Evolutionary conservation across 2,797 vertebrate genomes (phyloP), one percentile per base, ranked within the genome.

Genomic region (Microhierax caerulescens): DNA sequence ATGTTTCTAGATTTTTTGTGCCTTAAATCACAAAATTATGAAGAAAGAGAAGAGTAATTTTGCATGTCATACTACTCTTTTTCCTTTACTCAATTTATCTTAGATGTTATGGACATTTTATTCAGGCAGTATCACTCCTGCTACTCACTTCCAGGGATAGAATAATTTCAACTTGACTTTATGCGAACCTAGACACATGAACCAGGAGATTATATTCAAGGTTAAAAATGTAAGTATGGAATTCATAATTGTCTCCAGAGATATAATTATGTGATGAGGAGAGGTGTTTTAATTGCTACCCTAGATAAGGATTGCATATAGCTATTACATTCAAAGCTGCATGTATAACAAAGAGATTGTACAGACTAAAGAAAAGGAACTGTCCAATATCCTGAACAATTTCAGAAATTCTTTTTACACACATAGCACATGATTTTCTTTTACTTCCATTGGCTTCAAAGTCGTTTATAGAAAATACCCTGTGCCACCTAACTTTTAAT

Each of bases 201-300:
- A 92, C 22, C 32, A 67, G 45, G 45, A 94, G 77, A 88, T 73
- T 76, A 67, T 69, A 65, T 28, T 90, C 51, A 79, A 93, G 80
- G 88, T 88, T 92, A 88, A 93, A 93, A 88, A 88, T n/a, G 5
- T 47, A 79, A 93, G 63, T 73, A 47, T 85, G 28, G 39, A 86
- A 85, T 90, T 92, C 47, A 60, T 78, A 92, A 84, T 84, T 88
- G 73, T 76, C 88, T 95, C 76, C 30, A 73, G 90, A 95, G 79
- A 79, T 94, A 72, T 67, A 93, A 95, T 94, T 95, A 86, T 2
- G 2, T 81, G 77, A 84, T 73, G 59, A 95, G 65, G 30, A 72
- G 24, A 85, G 67, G 54, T 92, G 36, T 84, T 93, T 80, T 93
- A 93, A 82, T 90, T 95, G 39, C 59, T 86, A 81, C 67, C 54